phyloP scores from a whole-genome alignment of 1,140 invertebrate species.

The Conopomorpha cramerella region DNA sequence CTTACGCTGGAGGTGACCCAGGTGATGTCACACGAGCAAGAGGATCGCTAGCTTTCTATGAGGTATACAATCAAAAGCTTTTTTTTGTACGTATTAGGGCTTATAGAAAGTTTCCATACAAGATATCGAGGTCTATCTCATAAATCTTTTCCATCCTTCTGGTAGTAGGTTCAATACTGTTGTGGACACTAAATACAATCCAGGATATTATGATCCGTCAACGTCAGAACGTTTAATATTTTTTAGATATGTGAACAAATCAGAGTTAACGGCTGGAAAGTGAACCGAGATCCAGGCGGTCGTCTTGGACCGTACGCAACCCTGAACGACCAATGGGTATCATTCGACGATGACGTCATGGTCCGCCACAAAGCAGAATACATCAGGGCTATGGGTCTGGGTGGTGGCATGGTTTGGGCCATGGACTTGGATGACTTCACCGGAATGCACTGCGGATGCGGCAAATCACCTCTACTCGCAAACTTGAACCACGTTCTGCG shows the following conservation, averaged over 20 bases:
- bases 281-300: conserved; percentile 68
- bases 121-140: no score
- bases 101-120: no score
- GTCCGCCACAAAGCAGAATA: conserved; percentile 74
- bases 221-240: no score
- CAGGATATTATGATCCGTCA: no score
- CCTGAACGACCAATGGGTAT: conserved; percentile 80
- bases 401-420: conserved; percentile 88
- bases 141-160: no score
- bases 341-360: conserved; percentile 80
- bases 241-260: conserved; percentile 71
- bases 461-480: conserved; percentile 76
- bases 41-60: conserved; percentile 86
- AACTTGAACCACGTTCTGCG: conserved; percentile 66
- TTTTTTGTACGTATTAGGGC: no score
- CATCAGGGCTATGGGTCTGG: conserved; percentile 74
- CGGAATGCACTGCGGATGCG: conserved; percentile 74
- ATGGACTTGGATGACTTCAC: conserved; percentile 76
- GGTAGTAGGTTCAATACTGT: no score
- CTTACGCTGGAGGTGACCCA: conserved; percentile 75
- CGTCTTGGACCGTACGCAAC: conserved; percentile 79
- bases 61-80: no score
- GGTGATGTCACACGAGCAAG: conserved; percentile 79
- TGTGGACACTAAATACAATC: no score
- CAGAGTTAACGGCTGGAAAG: conserved; percentile 68